Evolutionary conservation across 2,113 vertebrate species (phyloP), one percentile per base, ranked within the genome.

Genomic region (Gymnocephalus cernua): DNA sequence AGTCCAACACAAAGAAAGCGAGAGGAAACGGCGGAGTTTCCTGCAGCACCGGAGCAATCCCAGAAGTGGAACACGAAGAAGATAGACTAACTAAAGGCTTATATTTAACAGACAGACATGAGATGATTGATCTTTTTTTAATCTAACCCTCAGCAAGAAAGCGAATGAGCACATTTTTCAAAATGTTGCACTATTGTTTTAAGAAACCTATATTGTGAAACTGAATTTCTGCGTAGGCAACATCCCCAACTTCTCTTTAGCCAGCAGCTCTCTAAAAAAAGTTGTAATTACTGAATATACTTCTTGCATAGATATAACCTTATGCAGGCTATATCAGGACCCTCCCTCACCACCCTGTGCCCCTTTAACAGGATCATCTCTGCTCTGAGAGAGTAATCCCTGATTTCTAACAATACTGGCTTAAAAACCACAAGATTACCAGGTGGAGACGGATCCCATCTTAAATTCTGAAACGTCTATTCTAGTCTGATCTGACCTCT

Each of bases 311-410:
- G 29, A 56, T 80, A 6, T 45, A 53, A 29, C 19, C 45, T 13
- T 8, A 27, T 62, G 27, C 18, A 21, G 66, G 9, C 29, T 59
- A 12, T 14, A 53, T 72, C 21, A 41, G 53, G 19, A 32, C 70
- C 57, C 38, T 25, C 23, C 32, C 35, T 72, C 71, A 47, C 29
- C 71, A 29, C 50, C 48, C 25, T 18, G 35, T 38, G 67, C 59
- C 75, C 69, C 5, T 83, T 73, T 91, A 92, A 93, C 77, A 77
- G 86, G 92, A 94, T 94, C 85, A 91, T 88, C 69, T 79, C 70
- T 69, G 71, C 81, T 93, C 48, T n/a, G 29, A 62, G 16, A 48
- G 59, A 73, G 5, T 90, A 91, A 93, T 93, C 86, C 84, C 29
- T 71, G 64, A 91, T 84, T 88, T 77, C 73, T 78, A 54, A 87